Percentiles rank a stretch among this genome's conserved stretches.
phyloP scores from a whole-genome alignment of 2,797 vertebrate genomes.

The Poeciliopsis gracilis region DNA sequence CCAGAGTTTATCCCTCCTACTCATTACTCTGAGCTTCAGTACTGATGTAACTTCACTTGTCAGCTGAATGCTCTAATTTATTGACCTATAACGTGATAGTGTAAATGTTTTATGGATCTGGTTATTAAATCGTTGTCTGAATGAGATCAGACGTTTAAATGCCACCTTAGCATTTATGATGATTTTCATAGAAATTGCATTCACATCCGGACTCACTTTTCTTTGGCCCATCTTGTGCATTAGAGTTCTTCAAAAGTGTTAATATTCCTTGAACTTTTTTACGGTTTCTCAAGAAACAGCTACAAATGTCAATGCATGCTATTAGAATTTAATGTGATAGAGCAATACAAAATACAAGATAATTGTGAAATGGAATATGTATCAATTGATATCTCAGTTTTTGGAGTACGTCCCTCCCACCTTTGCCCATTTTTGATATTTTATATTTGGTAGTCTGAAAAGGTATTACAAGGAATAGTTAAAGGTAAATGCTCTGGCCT shows the following conservation, averaged over 20 bases:
- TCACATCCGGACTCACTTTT: slow-evolving; percentile 61
- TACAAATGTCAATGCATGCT: not conserved
- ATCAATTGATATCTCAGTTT: not conserved
- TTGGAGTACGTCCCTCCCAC: not conserved
- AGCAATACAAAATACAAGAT: not conserved
- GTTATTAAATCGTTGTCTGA: slow-evolving; percentile 63
- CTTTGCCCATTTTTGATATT: not conserved
- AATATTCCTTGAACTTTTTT: too few relatives aligned
- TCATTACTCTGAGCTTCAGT: slow-evolving; percentile 57
- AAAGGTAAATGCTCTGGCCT: not conserved
- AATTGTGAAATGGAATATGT: not conserved
- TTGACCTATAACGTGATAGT: slow-evolving; percentile 70
- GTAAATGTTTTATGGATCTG: slow-evolving; percentile 53
- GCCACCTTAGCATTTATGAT: slow-evolving; percentile 48
- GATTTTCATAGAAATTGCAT: slow-evolving; percentile 51
- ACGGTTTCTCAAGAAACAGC: not conserved
- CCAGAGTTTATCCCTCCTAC: slow-evolving; percentile 17
- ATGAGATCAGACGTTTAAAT: slow-evolving; percentile 64
- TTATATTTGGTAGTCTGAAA: not conserved
- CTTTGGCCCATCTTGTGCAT: slow-evolving; percentile 60
- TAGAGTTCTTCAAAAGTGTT: slow-evolving; percentile 19
- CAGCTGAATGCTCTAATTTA: slow-evolving; percentile 55
- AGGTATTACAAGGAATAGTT: not conserved
- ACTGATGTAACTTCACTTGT: slow-evolving; percentile 56
- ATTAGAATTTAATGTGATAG: not conserved